phyloP scores from a whole-genome alignment of 2,888 invertebrate genomes.

The Melinaea marsaeus region DNA sequence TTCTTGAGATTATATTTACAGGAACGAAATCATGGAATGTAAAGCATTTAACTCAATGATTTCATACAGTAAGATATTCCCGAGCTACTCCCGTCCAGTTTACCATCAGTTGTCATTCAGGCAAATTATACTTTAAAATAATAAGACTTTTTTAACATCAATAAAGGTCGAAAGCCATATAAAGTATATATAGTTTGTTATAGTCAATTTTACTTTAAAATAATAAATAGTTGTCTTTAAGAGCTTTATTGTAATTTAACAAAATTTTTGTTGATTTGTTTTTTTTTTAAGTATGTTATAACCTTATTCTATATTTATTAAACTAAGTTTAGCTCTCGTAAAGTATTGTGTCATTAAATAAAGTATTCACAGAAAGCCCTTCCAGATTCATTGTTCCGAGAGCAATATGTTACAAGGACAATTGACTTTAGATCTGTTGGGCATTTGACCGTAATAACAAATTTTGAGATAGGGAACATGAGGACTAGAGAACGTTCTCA shows the following conservation, averaged over 20 bases:
- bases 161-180: too few species aligned
- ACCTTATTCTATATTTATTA: background rate
- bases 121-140: background rate
- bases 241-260: background rate
- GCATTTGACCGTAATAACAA: slow-evolving; percentile 38
- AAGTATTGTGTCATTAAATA: slow-evolving; percentile 31
- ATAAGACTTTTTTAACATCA: too few species aligned
- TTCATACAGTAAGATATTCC: slow-evolving; percentile 39
- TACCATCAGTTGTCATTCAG: slow-evolving; percentile 33
- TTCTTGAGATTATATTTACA: slow-evolving; percentile 29
- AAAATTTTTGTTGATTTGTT: background rate
- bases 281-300: background rate
- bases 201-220: too few species aligned
- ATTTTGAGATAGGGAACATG: slow-evolving; percentile 45
- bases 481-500: slow-evolving; percentile 35
- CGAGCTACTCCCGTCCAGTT: slow-evolving; percentile 39
- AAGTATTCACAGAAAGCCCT: slow-evolving; percentile 37
- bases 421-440: slow-evolving; percentile 43
- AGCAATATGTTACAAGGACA: slow-evolving; percentile 34
- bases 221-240: background rate
- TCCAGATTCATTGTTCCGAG: slow-evolving; percentile 37
- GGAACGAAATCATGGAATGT: slow-evolving; percentile 38
- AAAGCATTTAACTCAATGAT: slow-evolving; percentile 37
- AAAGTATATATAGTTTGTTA: too few species aligned
- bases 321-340: background rate